These are phyloP conservation scores for Cyrtonyx montezumae DNA, from an alignment of 2,113 vertebrate genomes.

Conservation along the genomic window DNA sequence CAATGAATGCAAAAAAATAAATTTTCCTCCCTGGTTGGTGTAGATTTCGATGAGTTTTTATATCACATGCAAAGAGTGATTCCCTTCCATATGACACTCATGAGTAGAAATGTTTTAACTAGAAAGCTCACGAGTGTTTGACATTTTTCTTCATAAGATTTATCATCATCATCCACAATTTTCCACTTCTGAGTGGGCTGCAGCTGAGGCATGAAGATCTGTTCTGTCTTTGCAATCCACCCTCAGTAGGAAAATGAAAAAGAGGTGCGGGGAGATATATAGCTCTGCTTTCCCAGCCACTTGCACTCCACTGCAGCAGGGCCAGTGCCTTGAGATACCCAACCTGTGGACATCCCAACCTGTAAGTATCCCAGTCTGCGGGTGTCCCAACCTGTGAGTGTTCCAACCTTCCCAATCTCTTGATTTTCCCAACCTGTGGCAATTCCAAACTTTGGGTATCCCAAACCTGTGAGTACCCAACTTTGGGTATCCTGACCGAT, in stretches of 20 bases:
- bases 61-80: not conserved
- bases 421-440: too few species aligned
- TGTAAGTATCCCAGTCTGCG: not conserved
- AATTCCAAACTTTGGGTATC: too few species aligned
- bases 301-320: not conserved
- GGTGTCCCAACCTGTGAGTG: too few species aligned
- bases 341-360: too few species aligned
- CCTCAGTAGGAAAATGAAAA: not conserved
- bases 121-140: not conserved
- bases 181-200: not conserved
- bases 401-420: too few species aligned
- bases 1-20: not conserved
- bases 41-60: not conserved
- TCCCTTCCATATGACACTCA: not conserved
- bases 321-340: rapidly evolving
- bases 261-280: rapidly evolving
- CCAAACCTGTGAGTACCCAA: too few species aligned
- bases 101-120: not conserved
- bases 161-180: not conserved
- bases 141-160: not conserved
- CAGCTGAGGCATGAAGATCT: not conserved
- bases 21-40: not conserved
- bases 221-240: not conserved
- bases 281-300: not conserved
- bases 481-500: too few species aligned